Base-by-base conservation (phyloP, 2,888 invertebrate genomes). In the Nipponacmea schrenckii region DNA sequence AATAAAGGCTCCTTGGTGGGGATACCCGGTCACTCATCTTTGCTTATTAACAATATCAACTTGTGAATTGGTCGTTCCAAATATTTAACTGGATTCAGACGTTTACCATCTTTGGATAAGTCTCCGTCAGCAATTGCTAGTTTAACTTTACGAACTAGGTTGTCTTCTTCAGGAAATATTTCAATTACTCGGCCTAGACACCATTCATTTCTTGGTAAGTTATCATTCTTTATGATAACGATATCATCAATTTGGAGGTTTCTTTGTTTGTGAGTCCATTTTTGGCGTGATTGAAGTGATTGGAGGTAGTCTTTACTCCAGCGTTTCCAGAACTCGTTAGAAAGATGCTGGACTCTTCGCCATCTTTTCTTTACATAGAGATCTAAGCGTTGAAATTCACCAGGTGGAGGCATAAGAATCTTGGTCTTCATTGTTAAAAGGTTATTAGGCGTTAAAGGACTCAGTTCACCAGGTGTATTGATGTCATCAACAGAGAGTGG, bases 381-480 rank as follows among this genome's bases (percentile, higher is more conserved):
- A n/a, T 74, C 71, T 15, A 8, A 26, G 2, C 17, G 12, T 26
- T n/a, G 12, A 24, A 71, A 68, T 20, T n/a, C 26, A 45, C 64
- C 68, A 14, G 65, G 64, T 15, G 48, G 8, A 31, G 68, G 69
- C 20, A 74, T 14, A 45, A 50, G 17, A 0, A 44, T 26, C 17
- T 56, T 45, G 1, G 64, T 7, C 70, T 64, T 66, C 0, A 63
- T 66, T 27, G 63, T n/a, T 20, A 74, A 67, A n/a, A 74, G 44
- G n/a, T 72, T 67, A n/a, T 75, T 78, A 4, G 75, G 76, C 17
- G 78, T 77, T 0, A 78, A 39, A 15, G 76, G 68, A 48, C 70
- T 69, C 15, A 68, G 45, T 62, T 76, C 73, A 39, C 50, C 46
- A 20, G 10, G 63, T 27, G 65, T 17, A 70, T 78, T 70, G 14